Conservation (phyloP, 2,113 vertebrate genomes). For the Callocephalon fimbriatum region DNA sequence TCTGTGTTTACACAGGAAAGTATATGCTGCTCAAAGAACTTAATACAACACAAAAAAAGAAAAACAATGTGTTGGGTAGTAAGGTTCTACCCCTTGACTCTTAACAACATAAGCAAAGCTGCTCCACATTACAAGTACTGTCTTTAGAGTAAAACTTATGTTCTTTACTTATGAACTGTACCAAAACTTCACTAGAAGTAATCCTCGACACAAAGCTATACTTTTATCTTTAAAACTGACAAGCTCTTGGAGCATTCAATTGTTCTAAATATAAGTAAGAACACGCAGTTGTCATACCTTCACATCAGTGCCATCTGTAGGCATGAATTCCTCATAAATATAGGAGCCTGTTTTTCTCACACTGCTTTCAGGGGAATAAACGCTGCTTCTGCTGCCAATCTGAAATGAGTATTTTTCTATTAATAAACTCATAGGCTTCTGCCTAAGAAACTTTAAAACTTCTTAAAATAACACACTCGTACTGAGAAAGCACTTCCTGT, state of each 20-base stretch:
- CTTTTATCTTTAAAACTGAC: neutral
- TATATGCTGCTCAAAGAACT: neutral
- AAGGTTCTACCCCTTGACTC: neutral
- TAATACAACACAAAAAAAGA: neutral
- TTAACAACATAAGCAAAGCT: neutral
- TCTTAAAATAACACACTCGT: neutral
- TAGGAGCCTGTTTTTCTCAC: slow-evolving; percentile 92
- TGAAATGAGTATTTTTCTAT: slow-evolving; percentile 66
- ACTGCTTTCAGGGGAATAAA: slow-evolving; percentile 91
- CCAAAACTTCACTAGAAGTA: neutral
- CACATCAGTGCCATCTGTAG: slow-evolving; percentile 91
- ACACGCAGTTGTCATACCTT: slow-evolving; percentile 75
- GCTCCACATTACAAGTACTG: neutral
- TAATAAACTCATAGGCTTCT: neutral
- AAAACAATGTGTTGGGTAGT: neutral
- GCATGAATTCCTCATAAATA: slow-evolving; percentile 94
- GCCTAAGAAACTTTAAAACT: neutral
- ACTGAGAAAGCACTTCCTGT: neutral
- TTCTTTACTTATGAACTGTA: neutral
- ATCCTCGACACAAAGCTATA: neutral
- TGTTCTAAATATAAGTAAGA: slow-evolving; percentile 21
- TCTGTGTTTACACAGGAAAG: neutral
- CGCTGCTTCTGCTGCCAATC: slow-evolving; percentile 93
- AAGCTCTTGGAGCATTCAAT: neutral
- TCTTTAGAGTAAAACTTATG: neutral